Evolutionary conservation across 2,888 invertebrate species (phyloP), one percentile per base, ranked within the genome.

Genomic region (Diarsia brunnea): DNA sequence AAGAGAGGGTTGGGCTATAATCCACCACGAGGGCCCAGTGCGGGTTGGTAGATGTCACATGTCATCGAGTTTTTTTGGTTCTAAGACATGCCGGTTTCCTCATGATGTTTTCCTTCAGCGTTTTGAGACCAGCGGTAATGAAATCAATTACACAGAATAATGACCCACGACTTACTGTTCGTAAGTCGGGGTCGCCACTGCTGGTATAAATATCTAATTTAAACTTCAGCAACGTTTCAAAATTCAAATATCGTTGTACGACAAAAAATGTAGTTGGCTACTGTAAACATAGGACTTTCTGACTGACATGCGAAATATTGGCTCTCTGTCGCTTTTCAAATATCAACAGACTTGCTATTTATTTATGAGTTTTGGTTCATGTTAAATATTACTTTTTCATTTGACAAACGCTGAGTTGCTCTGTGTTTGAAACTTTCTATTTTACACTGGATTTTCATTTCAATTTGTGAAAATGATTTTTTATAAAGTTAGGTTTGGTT

Each of bases 241-340:
- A 61, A 78, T 78, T 78, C 76, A 82, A 83, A 84, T 81, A 84
- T 77, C 24, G 16, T 64, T 68, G 27, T 47, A 51, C 38, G 14
- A 53, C 68, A 78, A 87, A 84, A 69, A 84, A 87, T 73, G 74
- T 84, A 82, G 82, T 84, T 79, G 63, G 47, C 70, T 69, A 75
- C 70, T 69, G 75, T 77, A 75, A 79, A 81, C 73, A 80, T 51
- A 70, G 55, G 65, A 61, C 68, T 76, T 84, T 83, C 77, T 83
- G 86, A 82, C 76, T 82, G 87, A 87, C 84, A 85, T 65, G 75
- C 83, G 84, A 85, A 85, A 87, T 89, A 89, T 89, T 88, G 88
- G 81, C 82, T 74, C 73, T 82, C 79, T 81, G 73, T 83, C 75
- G 74, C 81, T 78, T 80, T 78, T 38, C 73, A 73, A 89, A 88